Base-by-base conservation (phyloP, 2,888 invertebrate genomes). In the Lasioglossum calceatum region DNA sequence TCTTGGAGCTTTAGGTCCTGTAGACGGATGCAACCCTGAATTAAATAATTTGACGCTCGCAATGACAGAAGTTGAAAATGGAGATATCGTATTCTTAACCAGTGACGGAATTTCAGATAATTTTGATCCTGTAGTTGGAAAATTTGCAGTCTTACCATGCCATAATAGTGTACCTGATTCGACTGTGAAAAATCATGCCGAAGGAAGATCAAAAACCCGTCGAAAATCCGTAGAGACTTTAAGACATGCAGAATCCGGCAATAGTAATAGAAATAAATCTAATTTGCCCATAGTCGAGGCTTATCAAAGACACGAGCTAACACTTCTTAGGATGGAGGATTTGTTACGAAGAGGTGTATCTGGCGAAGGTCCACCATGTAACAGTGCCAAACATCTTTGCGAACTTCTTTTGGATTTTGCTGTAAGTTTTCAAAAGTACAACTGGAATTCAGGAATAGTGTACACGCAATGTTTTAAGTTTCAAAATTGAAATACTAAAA, bases 41-140 rank as follows among this genome's bases (percentile, higher is more conserved):
- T 96, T 98, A 72, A 97, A 98, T 93, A 98, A 98, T 95, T 96
- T 98, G 77, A 98, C 98, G 0, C 97, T 98, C 88, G 97, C 98
- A 0, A 96, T 98, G 96, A 98, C 98, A 1, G 97, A 97, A 85
- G 96, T 98, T 14, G 97, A 98, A 91, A 96, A 96, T 74, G 98
- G 97, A 16, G 98, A 98, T 93, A 97, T 98, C 86, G 97, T 98
- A 44, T 97, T 98, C 94, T 96, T 98, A 27, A 98, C 98, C 0
- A 98, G 98, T n/a, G 98, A 98, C 93, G 98, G 98, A 12, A 97
- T 98, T 54, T 98, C 98, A 10, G 98, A 98, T 94, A 98, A 98
- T 95, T 98, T 98, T 92, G 98, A 98, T 95, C 98, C 98, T 0
- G 98, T 98, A 50, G 98, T 98, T 82, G 98, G 98, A 47, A 98